Percentiles rank a stretch among this genome's conserved stretches.
These are phyloP conservation scores for Trilocha varians DNA, from an alignment of 2,888 invertebrate species.

Conservation along the genomic window DNA sequence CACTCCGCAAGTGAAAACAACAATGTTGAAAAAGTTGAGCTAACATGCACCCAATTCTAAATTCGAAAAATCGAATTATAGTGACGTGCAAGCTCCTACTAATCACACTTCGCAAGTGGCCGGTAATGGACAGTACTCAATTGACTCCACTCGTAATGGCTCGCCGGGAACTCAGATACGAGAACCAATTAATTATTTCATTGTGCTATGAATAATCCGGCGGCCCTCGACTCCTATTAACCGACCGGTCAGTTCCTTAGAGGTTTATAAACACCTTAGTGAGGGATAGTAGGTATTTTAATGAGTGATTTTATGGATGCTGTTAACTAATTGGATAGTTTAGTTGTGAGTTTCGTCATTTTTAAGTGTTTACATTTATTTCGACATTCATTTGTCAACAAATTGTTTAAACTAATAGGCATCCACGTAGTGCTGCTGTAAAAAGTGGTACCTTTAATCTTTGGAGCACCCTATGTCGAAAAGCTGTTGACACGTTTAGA, in stretches of 20 bases:
- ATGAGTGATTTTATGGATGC: not conserved
- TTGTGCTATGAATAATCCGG: constrained; percentile 54
- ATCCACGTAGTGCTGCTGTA: too few species aligned
- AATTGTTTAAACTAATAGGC: too few species aligned
- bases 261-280: constrained; percentile 58
- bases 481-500: too few species aligned
- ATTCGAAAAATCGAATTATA: too few species aligned
- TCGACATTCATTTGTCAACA: too few species aligned
- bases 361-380: too few species aligned
- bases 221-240: constrained; percentile 59
- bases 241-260: constrained; percentile 66
- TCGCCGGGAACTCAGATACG: constrained; percentile 49
- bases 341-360: too few species aligned
- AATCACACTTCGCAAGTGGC: constrained; percentile 52
- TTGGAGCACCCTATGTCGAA: too few species aligned
- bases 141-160: constrained; percentile 40
- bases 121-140: constrained; percentile 49
- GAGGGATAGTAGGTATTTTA: constrained; percentile 27
- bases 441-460: too few species aligned
- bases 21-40: constrained; percentile 6
- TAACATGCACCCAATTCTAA: constrained; percentile 21
- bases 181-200: constrained; percentile 71
- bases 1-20: too few species aligned
- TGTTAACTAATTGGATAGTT: too few species aligned
- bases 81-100: too few species aligned